phyloP scores from a whole-genome alignment of 2,888 invertebrate species.

The Papilio gigon region DNA sequence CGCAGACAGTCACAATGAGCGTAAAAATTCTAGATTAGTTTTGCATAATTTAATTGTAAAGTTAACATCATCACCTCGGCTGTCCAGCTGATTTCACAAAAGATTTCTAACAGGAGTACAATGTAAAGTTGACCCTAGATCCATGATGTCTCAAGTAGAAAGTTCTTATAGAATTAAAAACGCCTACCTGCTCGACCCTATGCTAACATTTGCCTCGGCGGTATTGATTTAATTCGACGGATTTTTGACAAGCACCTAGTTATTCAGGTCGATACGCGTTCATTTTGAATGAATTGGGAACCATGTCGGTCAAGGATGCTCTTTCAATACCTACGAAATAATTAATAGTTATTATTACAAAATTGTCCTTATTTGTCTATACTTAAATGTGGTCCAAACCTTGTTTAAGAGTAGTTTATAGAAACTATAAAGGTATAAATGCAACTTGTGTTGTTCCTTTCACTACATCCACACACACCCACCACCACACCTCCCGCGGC shows the following conservation, averaged over 20 bases:
- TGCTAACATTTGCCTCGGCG: neutral
- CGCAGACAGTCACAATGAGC: neutral
- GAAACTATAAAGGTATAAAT: neutral
- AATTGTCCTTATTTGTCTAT: too few relatives aligned
- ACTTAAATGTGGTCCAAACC: too few relatives aligned
- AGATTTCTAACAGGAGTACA: neutral
- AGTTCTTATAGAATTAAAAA: neutral
- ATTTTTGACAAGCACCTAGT: neutral
- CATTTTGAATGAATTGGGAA: neutral
- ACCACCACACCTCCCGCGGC: neutral
- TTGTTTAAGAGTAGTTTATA: too few relatives aligned
- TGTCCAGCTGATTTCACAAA: neutral
- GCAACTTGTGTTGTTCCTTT: neutral
- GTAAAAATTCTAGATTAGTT: neutral
- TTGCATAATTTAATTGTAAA: neutral
- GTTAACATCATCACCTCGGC: neutral
- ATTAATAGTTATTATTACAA: neutral
- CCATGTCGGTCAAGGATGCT: neutral
- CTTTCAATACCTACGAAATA: neutral
- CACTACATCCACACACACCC: neutral
- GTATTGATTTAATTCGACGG: conserved; percentile 10
- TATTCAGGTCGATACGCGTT: neutral
- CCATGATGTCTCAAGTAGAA: neutral
- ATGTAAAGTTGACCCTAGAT: neutral
- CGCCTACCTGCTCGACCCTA: neutral